A percentile compares a stretch with the other conserved stretches of the same genome.
Evolutionary conservation across 1,140 invertebrate species (phyloP).

Genomic region (Chrysopa pallens): DNA sequence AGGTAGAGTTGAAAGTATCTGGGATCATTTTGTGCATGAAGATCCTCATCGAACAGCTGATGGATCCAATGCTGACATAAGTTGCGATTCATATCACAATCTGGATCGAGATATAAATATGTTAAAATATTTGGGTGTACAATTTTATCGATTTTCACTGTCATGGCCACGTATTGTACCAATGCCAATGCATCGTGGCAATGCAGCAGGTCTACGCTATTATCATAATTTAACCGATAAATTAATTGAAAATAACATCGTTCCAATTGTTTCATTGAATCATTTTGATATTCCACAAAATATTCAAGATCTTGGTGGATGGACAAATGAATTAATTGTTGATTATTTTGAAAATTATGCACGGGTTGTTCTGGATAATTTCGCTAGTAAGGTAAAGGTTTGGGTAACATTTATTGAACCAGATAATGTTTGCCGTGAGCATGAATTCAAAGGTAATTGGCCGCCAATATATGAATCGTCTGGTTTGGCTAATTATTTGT

Average conservation of each 20-base stretch:
- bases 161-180: conserved; percentile 39
- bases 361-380: conserved; percentile 15
- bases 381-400: conserved; percentile 28
- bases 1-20: conserved; percentile 27
- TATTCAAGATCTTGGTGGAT: conserved; percentile 29
- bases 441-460: conserved; percentile 1
- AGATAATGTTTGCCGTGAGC: too few species aligned
- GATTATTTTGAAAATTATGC: conserved; percentile 25
- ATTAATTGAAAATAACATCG: conserved; percentile 22
- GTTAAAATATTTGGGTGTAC: conserved; percentile 26
- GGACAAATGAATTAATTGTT: conserved; percentile 25
- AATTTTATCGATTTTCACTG: conserved; percentile 32
- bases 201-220: conserved; percentile 29
- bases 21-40: conserved; percentile 37
- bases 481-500: conserved; percentile 21
- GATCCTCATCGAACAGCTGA: conserved; percentile 30
- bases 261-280: conserved; percentile 29
- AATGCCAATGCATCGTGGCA: conserved; percentile 20
- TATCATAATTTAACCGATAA: conserved; percentile 34
- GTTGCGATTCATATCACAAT: conserved; percentile 37
- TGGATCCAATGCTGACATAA: conserved; percentile 30
- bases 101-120: conserved; percentile 32
- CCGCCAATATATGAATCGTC: conserved; percentile 16
- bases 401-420: conserved; percentile 40
- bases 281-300: conserved; percentile 32